Conservation (phyloP, 1,140 invertebrate species). For the Halictus rubicundus region DNA sequence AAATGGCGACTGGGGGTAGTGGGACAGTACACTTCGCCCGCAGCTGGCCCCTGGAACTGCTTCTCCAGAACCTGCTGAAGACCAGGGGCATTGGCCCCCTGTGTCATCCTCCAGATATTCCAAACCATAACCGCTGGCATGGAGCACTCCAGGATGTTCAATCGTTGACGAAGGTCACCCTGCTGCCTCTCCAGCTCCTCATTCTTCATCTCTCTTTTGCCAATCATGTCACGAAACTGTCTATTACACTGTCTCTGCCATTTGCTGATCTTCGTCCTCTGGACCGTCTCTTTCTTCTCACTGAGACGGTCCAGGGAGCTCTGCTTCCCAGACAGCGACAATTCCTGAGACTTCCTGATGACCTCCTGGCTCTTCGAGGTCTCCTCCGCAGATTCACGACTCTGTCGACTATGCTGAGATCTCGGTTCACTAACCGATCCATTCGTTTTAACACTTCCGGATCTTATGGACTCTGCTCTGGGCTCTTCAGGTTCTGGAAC, state of each 20-base stretch:
- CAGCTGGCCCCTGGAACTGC: constrained; percentile 58
- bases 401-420: neutral
- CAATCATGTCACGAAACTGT: constrained; percentile 74
- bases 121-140: constrained; percentile 85
- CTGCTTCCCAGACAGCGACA: neutral
- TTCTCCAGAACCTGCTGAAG: constrained; percentile 59
- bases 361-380: neutral
- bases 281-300: neutral
- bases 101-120: constrained; percentile 79
- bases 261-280: neutral
- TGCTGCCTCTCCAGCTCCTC: constrained; percentile 82
- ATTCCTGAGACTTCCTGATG: neutral
- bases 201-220: constrained; percentile 82
- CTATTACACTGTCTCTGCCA: constrained; percentile 50
- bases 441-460: neutral
- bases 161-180: constrained; percentile 81
- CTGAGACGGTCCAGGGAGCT: neutral
- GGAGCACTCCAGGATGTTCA: constrained; percentile 84
- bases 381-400: neutral
- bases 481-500: no score
- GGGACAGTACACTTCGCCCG: constrained; percentile 40
- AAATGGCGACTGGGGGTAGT: constrained; percentile 67
- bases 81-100: constrained; percentile 29
- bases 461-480: no score
- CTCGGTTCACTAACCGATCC: neutral